These are phyloP conservation scores for Formica aserva DNA, from an alignment of 2,888 invertebrate genomes.

Conservation along the genomic window DNA sequence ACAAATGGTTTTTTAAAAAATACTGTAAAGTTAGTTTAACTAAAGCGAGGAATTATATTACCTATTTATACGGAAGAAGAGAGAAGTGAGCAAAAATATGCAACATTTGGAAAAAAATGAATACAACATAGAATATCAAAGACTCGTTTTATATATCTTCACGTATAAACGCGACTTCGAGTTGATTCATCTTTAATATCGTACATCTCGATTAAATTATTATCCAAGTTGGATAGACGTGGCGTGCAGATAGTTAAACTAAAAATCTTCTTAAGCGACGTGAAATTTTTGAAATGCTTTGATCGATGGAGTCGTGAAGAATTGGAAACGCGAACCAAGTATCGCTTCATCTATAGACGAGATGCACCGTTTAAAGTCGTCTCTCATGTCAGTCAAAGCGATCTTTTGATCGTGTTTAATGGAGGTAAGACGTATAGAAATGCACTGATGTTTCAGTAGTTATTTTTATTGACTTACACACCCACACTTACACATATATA, in stretches of 20 bases:
- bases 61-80: neutral
- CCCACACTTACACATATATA: neutral
- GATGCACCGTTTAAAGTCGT: neutral
- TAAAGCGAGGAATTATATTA: neutral
- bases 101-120: neutral
- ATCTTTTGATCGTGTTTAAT: neutral
- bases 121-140: neutral
- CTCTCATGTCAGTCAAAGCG: neutral
- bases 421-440: neutral
- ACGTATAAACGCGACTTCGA: neutral
- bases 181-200: neutral
- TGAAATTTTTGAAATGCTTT: constrained; percentile 22
- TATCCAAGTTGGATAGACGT: neutral
- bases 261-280: constrained; percentile 6
- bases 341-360: neutral
- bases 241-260: neutral
- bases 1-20: neutral
- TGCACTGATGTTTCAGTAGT: neutral
- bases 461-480: neutral
- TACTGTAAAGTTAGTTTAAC: neutral
- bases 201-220: neutral
- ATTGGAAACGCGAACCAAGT: neutral
- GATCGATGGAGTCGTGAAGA: neutral
- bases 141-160: neutral
- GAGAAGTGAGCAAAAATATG: neutral